Evolutionary conservation across 1,140 invertebrate genomes (phyloP), one percentile per base, ranked within the genome.

Genomic region (Papilio polytes): DNA sequence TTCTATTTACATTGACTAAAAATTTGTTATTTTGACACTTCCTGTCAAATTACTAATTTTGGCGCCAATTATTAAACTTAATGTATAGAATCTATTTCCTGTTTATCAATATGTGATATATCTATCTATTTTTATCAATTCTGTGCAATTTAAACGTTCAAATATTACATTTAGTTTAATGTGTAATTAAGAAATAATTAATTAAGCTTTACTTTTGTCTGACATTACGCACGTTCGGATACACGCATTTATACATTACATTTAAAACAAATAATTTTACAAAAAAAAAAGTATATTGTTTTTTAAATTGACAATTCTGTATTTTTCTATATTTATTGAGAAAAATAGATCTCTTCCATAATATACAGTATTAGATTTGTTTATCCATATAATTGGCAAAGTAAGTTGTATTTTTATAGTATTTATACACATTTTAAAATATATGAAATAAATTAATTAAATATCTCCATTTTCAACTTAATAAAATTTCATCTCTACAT

Each of bases 111-210:
- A 22, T 13, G 59, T 63, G 59, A 63, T 63, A 26, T 10, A 22
- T 26, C 22, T 63, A 63, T 22, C 22, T 63, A 13, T 22, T 26
- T n/a, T 59, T 59, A 59, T 22, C 20, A 22, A 20, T 59, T 59
- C 56, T 63, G 59, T 63, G 59, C 59, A 63, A 63, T 63, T 63
- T 63, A 13, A 63, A 63, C 20, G 59, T 63, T 26, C 20, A 63
- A 63, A 22, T 63, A 26, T 12, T 63, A 63, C 20, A 22, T 22
- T 63, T 63, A 63, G 12, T 63, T 63, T 63, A 63, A 13, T 59
- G 56, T 59, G 20, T 63, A 63, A 63, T 9, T 20, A 26, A 63
- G 59, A 26, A 63, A 13, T 63, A 63, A 7, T 63, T 22, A 26
- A 26, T 26, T 63, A 63, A 63, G 59, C 20, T 63, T 63, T 22